These are phyloP conservation scores for Phenganax marumi DNA, from an alignment of 92 coral and sea anemone species.

Conservation along the genomic window DNA sequence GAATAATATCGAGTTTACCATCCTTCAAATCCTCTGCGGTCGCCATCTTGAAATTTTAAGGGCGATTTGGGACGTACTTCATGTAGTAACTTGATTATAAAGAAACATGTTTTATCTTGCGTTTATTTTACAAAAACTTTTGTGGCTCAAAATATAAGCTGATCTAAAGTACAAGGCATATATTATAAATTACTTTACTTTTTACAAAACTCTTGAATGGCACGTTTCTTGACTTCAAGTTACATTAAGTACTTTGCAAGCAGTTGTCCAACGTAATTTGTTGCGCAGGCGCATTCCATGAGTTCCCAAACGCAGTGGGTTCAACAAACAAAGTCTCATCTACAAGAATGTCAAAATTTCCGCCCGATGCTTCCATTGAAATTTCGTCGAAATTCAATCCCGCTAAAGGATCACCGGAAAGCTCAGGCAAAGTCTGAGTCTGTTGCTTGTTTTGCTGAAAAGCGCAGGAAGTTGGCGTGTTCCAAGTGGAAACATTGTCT, in stretches of 20 bases:
- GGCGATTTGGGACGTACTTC: neutral
- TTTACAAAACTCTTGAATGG: neutral
- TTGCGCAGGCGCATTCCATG: slow-evolving; percentile 41
- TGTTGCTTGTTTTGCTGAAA: slow-evolving; percentile 18
- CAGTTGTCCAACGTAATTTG: slow-evolving; percentile 35
- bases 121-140: slow-evolving; percentile 1
- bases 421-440: neutral
- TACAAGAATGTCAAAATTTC: slow-evolving; percentile 8
- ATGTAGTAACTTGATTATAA: slow-evolving; percentile 18
- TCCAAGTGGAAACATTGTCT: slow-evolving; percentile 18
- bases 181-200: slow-evolving; percentile 6
- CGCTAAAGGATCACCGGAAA: slow-evolving; percentile 11
- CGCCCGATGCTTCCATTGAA: slow-evolving; percentile 20
- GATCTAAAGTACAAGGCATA: neutral
- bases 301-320: neutral
- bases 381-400: slow-evolving; percentile 40
- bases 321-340: slow-evolving; percentile 30
- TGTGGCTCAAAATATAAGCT: slow-evolving; percentile 11
- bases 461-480: slow-evolving; percentile 23
- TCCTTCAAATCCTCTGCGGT: slow-evolving; percentile 79
- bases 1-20: slow-evolving; percentile 50
- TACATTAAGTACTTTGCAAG: slow-evolving; percentile 2
- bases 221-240: neutral
- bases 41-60: slow-evolving; percentile 85
- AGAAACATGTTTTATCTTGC: slow-evolving; percentile 3